Percentiles rank a stretch among this genome's conserved stretches.
Conservation (phyloP, 92 coral and sea anemone genomes). For the Heteractis magnifica region DNA sequence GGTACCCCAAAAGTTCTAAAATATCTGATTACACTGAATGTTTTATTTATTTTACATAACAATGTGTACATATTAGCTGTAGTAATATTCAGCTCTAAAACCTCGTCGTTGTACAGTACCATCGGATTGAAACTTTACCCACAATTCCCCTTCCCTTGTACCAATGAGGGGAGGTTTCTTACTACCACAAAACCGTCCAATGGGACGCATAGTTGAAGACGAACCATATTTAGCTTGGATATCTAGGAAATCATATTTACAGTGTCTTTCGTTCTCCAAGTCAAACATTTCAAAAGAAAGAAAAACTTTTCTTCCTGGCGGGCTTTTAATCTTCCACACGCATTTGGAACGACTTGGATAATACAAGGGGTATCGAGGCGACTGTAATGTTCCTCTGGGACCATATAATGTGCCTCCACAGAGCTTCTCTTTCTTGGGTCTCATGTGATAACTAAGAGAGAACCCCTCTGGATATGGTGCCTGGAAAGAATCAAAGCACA, state of each 20-base stretch:
- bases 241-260: slow-evolving; percentile 67
- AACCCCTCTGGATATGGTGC: slow-evolving; percentile 60
- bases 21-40: no score
- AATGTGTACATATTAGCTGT: neutral
- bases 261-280: slow-evolving; percentile 60
- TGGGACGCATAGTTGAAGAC: slow-evolving; percentile 28
- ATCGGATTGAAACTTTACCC: slow-evolving; percentile 65
- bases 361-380: slow-evolving; percentile 63
- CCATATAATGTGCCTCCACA: slow-evolving; percentile 63
- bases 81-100: slow-evolving; percentile 54
- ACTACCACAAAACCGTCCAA: slow-evolving; percentile 76
- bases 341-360: slow-evolving; percentile 70
- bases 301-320: slow-evolving; percentile 41
- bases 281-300: slow-evolving; percentile 67
- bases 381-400: slow-evolving; percentile 63
- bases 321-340: slow-evolving; percentile 67
- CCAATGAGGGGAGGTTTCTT: slow-evolving; percentile 47
- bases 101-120: slow-evolving; percentile 73
- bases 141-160: slow-evolving; percentile 47
- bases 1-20: no score
- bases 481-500: slow-evolving; percentile 25
- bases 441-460: slow-evolving; percentile 62
- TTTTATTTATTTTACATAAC: no score
- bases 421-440: slow-evolving; percentile 64
- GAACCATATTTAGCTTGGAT: slow-evolving; percentile 40